Base-by-base conservation (phyloP, 2,113 vertebrate genomes). In the Rhea americana region DNA sequence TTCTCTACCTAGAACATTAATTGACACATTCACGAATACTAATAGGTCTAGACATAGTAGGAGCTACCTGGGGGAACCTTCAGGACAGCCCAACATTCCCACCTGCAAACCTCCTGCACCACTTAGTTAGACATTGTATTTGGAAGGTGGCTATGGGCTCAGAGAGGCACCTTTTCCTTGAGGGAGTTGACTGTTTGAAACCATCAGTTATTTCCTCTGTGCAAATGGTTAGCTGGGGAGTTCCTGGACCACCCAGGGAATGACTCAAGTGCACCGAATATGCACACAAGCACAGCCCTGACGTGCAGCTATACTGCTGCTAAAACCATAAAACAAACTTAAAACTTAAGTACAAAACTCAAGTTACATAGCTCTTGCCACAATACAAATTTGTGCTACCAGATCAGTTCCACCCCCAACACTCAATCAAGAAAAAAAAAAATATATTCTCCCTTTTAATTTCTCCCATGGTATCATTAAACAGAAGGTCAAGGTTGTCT, bases 1-100 rank as follows among this genome's bases (percentile, higher is more conserved):
- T 35, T 78, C 39, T 30, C 48, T 32, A n/a, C 32, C 32, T 78
- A 28, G 35, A 20, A n/a, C 24, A 59, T 6, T 53, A 59, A 53
- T n/a, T 30, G 25, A 62, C 20, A 61, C 8, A 55, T 67, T 50
- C 21, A 56, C 10, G n/a, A 48, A 28, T 25, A 43, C 14, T 35
- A 72, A 82, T 21, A 4, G 2, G 13, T 43, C 39, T 43, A 39
- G 45, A 28, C 1, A 1, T 6, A 61, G 20, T 47, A 73, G 47
- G 30, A 55, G 12, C 18, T 67, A 51, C 16, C 61, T 28, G 35
- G 37, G 20, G 10, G 25, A 55, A 45, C 17, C 8, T 89, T 80
- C 0, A 2, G 48, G 14, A 58, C 10, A 3, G 5, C 39, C 15
- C 26, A 45, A 4, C 8, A 30, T 25, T 7, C 19, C 28, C n/a